phyloP scores from a whole-genome alignment of 2,113 vertebrate species.

The Megaceryle maxima region DNA sequence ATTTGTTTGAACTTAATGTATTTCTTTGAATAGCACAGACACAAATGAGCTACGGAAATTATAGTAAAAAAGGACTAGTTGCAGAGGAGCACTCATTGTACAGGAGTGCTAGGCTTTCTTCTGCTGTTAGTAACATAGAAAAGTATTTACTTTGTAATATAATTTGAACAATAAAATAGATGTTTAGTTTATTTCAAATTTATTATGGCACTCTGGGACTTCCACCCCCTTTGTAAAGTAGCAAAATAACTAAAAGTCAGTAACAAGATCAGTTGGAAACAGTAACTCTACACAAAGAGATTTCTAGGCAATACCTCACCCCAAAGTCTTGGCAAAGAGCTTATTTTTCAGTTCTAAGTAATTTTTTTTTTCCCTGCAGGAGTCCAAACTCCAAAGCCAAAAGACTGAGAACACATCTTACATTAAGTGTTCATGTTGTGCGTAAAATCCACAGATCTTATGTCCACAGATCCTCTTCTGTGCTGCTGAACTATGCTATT shows the following conservation, averaged over 20 bases:
- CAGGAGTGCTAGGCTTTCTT: neutral
- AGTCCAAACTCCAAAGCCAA: neutral
- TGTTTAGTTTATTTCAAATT: neutral
- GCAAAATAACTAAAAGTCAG: slow-evolving; percentile 17
- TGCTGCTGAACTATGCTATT: neutral
- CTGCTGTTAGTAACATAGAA: neutral
- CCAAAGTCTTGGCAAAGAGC: slow-evolving; percentile 10
- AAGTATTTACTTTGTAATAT: neutral
- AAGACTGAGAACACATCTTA: neutral
- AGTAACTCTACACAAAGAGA: neutral
- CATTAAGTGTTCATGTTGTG: neutral
- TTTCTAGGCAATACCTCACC: slow-evolving; percentile 7
- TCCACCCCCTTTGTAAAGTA: neutral
- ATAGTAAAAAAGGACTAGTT: neutral
- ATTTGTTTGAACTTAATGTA: neutral
- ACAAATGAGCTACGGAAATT: neutral
- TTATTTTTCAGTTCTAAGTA: neutral
- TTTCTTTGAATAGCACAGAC: neutral
- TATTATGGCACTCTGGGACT: neutral
- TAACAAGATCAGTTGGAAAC: neutral
- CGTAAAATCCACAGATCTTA: neutral
- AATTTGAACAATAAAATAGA: neutral
- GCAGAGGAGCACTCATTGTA: neutral
- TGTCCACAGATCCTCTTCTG: neutral
- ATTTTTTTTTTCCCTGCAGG: neutral